These are phyloP conservation scores for Drusus annulatus DNA, from an alignment of 1,140 invertebrate genomes.

Conservation along the genomic window DNA sequence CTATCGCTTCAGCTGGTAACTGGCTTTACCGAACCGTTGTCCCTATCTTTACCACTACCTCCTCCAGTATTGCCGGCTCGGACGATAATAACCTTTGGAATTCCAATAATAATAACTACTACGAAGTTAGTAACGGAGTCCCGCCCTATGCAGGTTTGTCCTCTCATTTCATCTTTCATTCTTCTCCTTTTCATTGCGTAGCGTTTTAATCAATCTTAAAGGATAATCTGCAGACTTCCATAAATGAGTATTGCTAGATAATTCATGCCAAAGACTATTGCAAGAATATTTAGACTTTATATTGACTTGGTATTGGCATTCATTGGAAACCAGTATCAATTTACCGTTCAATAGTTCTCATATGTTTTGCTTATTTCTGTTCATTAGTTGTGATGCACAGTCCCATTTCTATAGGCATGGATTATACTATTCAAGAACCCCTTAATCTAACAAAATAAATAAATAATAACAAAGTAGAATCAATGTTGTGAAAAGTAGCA, in stretches of 20 bases:
- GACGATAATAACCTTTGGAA: conserved; percentile 53
- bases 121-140: conserved; percentile 37
- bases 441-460: background rate
- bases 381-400: too few species aligned
- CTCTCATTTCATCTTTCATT: conserved; percentile 9
- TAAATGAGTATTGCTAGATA: too few species aligned
- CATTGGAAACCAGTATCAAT: too few species aligned
- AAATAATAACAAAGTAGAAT: background rate
- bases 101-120: conserved; percentile 54
- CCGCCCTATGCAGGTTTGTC: conserved; percentile 52
- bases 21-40: conserved; percentile 69
- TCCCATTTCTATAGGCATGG: too few species aligned
- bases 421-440: too few species aligned
- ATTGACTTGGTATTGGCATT: too few species aligned
- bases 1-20: conserved; percentile 71
- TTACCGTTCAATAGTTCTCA: too few species aligned
- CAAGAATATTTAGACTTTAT: too few species aligned
- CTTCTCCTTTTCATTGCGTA: background rate
- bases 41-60: conserved; percentile 66
- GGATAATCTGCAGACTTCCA: too few species aligned
- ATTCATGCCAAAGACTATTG: too few species aligned
- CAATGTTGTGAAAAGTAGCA: background rate
- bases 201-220: background rate
- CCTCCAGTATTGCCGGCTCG: conserved; percentile 54
- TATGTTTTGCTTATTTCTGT: too few species aligned